Percentiles rank a stretch among this genome's conserved stretches.
Conservation (phyloP, 2,888 invertebrate species). For the Parthenolecanium corni region DNA sequence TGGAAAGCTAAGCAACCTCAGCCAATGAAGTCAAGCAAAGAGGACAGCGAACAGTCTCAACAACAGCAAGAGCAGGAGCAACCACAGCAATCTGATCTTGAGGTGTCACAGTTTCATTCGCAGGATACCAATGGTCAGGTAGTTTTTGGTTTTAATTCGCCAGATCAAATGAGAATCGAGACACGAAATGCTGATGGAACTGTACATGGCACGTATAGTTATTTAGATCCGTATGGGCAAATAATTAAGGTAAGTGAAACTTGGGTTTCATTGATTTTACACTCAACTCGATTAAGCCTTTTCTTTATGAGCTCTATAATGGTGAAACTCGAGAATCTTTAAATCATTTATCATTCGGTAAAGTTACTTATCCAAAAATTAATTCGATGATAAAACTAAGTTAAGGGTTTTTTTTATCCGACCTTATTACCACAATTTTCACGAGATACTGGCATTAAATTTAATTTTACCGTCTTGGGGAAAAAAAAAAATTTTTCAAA, state of each 20-base stretch:
- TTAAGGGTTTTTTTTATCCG: too few relatives aligned
- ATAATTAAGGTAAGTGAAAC: slow-evolving; percentile 46
- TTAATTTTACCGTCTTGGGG: too few relatives aligned
- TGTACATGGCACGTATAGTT: slow-evolving; percentile 59
- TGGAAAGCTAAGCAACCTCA: slow-evolving; percentile 21
- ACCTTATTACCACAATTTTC: too few relatives aligned
- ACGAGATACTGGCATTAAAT: too few relatives aligned
- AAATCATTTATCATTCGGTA: too few relatives aligned
- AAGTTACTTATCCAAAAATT: too few relatives aligned
- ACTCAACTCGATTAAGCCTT: too few relatives aligned
- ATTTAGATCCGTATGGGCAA: slow-evolving; percentile 49
- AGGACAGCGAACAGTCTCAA: neutral
- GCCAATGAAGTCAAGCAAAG: neutral
- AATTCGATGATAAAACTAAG: too few relatives aligned
- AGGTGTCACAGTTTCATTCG: slow-evolving; percentile 30
- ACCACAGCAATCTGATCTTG: neutral
- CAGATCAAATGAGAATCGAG: slow-evolving; percentile 62
- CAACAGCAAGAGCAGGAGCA: neutral
- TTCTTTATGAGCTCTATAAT: too few relatives aligned
- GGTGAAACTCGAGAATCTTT: too few relatives aligned
- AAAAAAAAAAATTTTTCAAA: too few relatives aligned
- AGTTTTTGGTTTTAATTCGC: slow-evolving; percentile 59
- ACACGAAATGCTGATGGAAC: slow-evolving; percentile 54
- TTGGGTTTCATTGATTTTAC: neutral
- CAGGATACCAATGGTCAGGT: slow-evolving; percentile 46